These are phyloP conservation scores for Meta bourneti DNA, from an alignment of 2,888 invertebrate genomes.

Conservation along the genomic window DNA sequence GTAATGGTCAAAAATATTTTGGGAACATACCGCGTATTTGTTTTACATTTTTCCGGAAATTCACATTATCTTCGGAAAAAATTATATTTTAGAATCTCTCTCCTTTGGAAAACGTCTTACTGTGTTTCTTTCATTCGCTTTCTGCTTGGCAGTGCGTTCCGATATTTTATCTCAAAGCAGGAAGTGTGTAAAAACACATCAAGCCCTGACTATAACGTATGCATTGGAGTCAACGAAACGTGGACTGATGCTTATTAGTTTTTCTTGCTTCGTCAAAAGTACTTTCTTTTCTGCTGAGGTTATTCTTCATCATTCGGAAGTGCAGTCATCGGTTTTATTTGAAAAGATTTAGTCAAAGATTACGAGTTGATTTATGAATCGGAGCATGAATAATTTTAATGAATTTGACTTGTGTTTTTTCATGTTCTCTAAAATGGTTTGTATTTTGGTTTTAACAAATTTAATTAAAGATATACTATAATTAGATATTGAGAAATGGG, in stretches of 20 bases:
- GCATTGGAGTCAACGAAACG: not conserved
- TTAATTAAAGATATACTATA: too few relatives aligned
- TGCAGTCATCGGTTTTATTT: too few relatives aligned
- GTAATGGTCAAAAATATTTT: not conserved
- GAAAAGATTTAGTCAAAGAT: too few relatives aligned
- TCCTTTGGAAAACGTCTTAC: not conserved
- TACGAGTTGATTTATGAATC: too few relatives aligned
- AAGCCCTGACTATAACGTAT: not conserved
- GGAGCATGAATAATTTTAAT: too few relatives aligned
- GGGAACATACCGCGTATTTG: not conserved
- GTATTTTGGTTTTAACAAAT: too few relatives aligned
- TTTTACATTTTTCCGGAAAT: not conserved
- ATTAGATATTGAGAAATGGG: too few relatives aligned
- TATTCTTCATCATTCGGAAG: too few relatives aligned
- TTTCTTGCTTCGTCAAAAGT: not conserved
- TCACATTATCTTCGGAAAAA: not conserved
- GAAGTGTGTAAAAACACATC: not conserved
- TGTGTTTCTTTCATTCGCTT: not conserved
- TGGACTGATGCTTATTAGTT: not conserved
- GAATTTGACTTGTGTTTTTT: too few relatives aligned
- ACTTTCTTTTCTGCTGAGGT: not conserved
- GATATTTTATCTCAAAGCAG: not conserved
- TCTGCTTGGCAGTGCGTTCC: not conserved
- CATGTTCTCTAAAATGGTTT: too few relatives aligned
- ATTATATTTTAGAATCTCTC: not conserved